Conservation (phyloP, 2,113 vertebrate species). For the Entelurus aequoreus region DNA sequence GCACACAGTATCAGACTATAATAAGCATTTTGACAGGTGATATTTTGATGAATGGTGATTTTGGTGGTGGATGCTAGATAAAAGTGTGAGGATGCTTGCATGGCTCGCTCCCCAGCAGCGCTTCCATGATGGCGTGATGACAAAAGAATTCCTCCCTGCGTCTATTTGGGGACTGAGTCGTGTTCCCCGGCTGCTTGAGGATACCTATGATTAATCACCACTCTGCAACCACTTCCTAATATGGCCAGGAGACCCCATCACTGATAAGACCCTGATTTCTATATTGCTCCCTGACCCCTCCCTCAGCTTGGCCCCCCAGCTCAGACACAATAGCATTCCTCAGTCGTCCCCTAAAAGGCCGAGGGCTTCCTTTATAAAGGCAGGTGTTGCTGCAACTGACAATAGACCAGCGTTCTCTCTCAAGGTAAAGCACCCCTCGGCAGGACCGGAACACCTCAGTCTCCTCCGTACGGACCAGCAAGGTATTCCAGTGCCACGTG, state of each 20-base stretch:
- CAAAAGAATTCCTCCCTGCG: slow-evolving; percentile 43
- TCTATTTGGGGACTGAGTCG: slow-evolving; percentile 56
- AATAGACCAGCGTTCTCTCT: slow-evolving; percentile 60
- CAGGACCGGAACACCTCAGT: slow-evolving; percentile 45
- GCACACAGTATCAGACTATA: too few species aligned
- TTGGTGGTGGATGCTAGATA: too few species aligned
- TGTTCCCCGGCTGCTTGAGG: slow-evolving; percentile 46
- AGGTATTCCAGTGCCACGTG: slow-evolving; percentile 44
- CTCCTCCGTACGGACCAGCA: slow-evolving; percentile 25
- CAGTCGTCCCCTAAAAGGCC: slow-evolving; percentile 68
- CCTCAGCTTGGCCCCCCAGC: slow-evolving; percentile 39
- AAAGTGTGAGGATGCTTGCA: slow-evolving; percentile 5
- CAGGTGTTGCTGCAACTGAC: slow-evolving; percentile 41
- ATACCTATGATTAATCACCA: slow-evolving; percentile 58
- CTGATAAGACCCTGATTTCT: slow-evolving; percentile 65
- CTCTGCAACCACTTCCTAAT: slow-evolving; percentile 51
- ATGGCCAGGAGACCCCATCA: slow-evolving; percentile 52
- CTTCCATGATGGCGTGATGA: slow-evolving; percentile 26
- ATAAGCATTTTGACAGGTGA: too few species aligned
- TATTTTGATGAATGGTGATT: too few species aligned
- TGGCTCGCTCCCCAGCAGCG: slow-evolving; percentile 30
- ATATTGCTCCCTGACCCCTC: slow-evolving; percentile 54
- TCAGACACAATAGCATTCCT: slow-evolving; percentile 67
- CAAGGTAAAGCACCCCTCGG: slow-evolving; percentile 62
- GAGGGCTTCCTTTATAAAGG: slow-evolving; percentile 68